phyloP scores from a whole-genome alignment of 2,797 vertebrate genomes.

The Hyperoplus lanceolatus region DNA sequence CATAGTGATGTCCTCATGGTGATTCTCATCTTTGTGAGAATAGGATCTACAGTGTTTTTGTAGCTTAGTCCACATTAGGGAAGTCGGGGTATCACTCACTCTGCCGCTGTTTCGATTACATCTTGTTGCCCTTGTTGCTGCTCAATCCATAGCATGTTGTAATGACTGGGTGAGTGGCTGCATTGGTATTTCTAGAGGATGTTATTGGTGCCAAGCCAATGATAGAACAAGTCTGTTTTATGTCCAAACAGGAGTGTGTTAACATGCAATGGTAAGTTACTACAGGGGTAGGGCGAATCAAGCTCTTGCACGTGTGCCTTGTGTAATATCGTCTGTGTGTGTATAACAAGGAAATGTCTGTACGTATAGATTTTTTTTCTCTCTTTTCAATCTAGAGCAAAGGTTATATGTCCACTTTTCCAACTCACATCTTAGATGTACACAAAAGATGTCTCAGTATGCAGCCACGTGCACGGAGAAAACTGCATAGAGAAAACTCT shows the following conservation, averaged over 20 bases:
- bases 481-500: conserved; percentile 30
- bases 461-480: not conserved
- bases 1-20: not conserved
- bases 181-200: conserved; percentile 13
- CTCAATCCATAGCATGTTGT: not conserved
- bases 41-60: not conserved
- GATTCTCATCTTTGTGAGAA: not conserved
- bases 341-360: not conserved
- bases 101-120: not conserved
- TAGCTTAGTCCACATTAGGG: too few relatives aligned
- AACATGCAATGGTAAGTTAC: not conserved
- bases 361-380: not conserved
- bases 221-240: conserved; percentile 21
- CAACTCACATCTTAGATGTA: not conserved
- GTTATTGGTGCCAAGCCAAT: conserved; percentile 24
- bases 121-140: not conserved
- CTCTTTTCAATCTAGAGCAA: conserved; percentile 2
- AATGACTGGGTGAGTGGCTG: not conserved
- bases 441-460: not conserved
- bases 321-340: not conserved
- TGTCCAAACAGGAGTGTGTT: conserved; percentile 11
- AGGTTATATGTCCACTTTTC: not conserved
- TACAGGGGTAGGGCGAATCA: not conserved
- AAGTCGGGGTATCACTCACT: too few relatives aligned
- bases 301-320: not conserved